Evolutionary conservation across 2,113 vertebrate genomes (phyloP).

Genomic region (Eulemur macaco): DNA sequence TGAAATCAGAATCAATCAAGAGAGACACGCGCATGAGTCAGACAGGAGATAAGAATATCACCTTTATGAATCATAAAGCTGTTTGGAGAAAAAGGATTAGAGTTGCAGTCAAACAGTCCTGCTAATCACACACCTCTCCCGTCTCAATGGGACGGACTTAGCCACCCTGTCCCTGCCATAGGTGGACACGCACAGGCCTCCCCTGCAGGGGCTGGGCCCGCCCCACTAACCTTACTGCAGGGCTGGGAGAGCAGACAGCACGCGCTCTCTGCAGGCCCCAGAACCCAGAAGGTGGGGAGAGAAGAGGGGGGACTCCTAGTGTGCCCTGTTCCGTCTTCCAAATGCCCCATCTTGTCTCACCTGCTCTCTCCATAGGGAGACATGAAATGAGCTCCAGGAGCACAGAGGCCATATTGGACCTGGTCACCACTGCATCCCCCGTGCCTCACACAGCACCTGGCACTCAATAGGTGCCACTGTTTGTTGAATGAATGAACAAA

Average conservation of each 20-base stretch:
- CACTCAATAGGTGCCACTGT: neutral
- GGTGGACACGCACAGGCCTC: neutral
- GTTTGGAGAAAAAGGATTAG: constrained; percentile 23
- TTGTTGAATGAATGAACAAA: neutral
- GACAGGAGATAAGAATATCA: neutral
- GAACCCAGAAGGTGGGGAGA: neutral
- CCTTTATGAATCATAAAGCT: constrained; percentile 33
- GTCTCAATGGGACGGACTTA: neutral
- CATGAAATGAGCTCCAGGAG: neutral
- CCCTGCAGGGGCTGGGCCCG: neutral
- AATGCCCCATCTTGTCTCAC: neutral
- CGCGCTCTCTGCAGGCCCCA: neutral
- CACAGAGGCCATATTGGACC: neutral
- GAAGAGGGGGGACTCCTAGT: neutral
- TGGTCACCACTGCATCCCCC: neutral
- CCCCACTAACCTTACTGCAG: no score
- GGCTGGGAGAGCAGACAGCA: neutral
- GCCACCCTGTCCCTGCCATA: neutral
- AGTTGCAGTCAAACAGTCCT: neutral
- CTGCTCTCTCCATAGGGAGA: neutral
- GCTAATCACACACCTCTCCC: neutral
- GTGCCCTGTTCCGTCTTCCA: neutral
- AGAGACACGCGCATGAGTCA: neutral
- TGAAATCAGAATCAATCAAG: constrained; percentile 45
- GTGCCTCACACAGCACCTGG: neutral